These are phyloP conservation scores for Andricus grossulariae DNA, from an alignment of 1,140 invertebrate genomes.

Conservation along the genomic window DNA sequence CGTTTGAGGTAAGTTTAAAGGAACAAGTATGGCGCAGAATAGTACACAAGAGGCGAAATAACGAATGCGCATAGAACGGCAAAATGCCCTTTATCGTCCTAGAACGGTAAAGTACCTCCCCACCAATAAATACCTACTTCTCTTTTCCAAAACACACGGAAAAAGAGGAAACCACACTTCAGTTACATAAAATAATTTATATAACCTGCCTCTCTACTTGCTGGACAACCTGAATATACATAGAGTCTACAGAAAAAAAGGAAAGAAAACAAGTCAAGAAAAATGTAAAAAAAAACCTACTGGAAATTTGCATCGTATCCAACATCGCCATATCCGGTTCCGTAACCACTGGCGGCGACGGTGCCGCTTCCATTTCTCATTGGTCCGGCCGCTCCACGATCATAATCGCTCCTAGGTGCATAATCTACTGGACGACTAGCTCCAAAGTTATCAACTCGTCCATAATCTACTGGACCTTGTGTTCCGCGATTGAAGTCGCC, in stretches of 20 bases:
- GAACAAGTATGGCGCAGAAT: background rate
- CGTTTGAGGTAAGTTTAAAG: too few relatives aligned
- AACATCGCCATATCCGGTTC: conserved; percentile 70
- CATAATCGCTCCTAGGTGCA: conserved; percentile 70
- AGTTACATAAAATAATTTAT: too few relatives aligned
- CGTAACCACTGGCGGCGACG: conserved; percentile 70
- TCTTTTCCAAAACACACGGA: too few relatives aligned
- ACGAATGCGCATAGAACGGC: too few relatives aligned
- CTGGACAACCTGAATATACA: too few relatives aligned
- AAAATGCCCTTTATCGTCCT: too few relatives aligned
- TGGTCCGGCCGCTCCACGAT: conserved; percentile 69
- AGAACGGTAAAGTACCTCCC: too few relatives aligned
- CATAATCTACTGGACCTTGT: conserved; percentile 71
- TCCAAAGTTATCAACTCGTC: conserved; percentile 71
- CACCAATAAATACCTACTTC: too few relatives aligned
- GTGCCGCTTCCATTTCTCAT: conserved; percentile 73
- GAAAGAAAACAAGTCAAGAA: background rate
- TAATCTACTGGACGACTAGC: conserved; percentile 70
- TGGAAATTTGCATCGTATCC: conserved; percentile 64
- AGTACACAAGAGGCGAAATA: background rate
- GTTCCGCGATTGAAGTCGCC: conserved; percentile 71
- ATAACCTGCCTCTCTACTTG: too few relatives aligned
- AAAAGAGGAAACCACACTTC: too few relatives aligned
- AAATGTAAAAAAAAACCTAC: conserved; percentile 36
- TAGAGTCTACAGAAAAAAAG: background rate